Evolutionary conservation across 2,113 vertebrate species (phyloP), one percentile per base, ranked within the genome.

Genomic region (Plecturocebus donacophilus): DNA sequence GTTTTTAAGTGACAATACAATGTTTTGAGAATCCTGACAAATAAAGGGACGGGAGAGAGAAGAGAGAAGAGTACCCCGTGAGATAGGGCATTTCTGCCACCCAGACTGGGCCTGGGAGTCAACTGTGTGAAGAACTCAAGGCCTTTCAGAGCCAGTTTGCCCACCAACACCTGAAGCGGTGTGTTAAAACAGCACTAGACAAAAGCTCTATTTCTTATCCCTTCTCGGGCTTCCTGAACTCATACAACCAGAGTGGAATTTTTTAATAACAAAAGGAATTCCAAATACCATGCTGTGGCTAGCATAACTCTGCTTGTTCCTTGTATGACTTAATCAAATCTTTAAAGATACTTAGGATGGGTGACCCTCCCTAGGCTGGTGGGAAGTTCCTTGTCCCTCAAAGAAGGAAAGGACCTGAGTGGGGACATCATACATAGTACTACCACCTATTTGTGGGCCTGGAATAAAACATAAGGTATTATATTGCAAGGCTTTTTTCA

Each of bases 251-350:
- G 76, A 71, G 81, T 98, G 98, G 98, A 98, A 98, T 98, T 98
- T 98, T 99, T 98, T 98, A 99, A 98, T 98, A 99, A 98, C 96
- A 98, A 98, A 97, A 98, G 98, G 98, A 99, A 98, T 98, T 97
- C 96, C 98, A 98, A 98, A 98, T 98, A 98, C 98, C 89, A 98
- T 96, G 95, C 95, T 97, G 93, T 96, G 98, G 97, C 97, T 98
- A 97, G 98, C 98, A 96, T 97, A 97, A 97, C 97, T 97, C 97
- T 94, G 93, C 88, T 90, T 96, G 92, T 77, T 96, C 92, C 96
- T 98, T 95, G 42, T 80, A 92, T 58, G 88, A 94, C 97, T 96
- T 91, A 98, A 98, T 98, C 97, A 98, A 97, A 98, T 94, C 30
- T 96, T 64, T 92, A 94, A 97, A 97, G 94, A 95, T 85, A 52